Evolutionary conservation across 2,113 vertebrate species (phyloP), one percentile per base, ranked within the genome.

Genomic region (Noturus placidus): DNA sequence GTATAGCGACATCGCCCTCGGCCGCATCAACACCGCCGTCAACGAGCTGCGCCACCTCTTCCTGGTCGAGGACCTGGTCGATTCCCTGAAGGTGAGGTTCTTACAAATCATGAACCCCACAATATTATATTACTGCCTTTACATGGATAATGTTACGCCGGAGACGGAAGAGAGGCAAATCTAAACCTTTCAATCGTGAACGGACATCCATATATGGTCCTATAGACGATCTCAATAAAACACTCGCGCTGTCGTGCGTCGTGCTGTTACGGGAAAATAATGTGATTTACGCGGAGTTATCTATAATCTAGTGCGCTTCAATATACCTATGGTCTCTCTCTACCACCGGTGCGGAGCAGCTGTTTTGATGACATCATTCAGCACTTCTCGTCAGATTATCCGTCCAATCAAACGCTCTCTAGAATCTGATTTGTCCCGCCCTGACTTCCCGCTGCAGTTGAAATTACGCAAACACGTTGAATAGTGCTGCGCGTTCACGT

Each of bases 51-150:
- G 98, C 38, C 97, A 95, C 67, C 96, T 99, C 85, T 99, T 99
- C 94, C 95, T 99, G 89, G 98, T 99, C 0, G 97, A 99, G 90
- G 98, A 99, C 93, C 94, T 99, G 93, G 96, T 99, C 54, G 98
- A 99, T 94, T 99, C 98, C 90, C 95, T 99, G 91, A 99, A 99
- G 97, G 98, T 98, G 94, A 93, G 94, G 70, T 2, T 13, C 15
- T 67, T 25, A 4, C 13, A 6, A 61, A 81, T 42, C 38, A 25
- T 11, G 13, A 33, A 33, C 10, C 20, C 11, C 38, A 19, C 8
- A 42, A n/a, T 3, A 67, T 11, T 33, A 14, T 5, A 33, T 30
- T 69, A 69, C 15, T 35, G 14, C 7, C 13, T 13, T 30, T 67
- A 30, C 14, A 6, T 33, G n/a, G 10, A 11, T n/a, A 13, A 30